Percentiles rank a stretch among this genome's conserved stretches.
Conservation (phyloP, 2,888 invertebrate species). For the Melieria picta region DNA sequence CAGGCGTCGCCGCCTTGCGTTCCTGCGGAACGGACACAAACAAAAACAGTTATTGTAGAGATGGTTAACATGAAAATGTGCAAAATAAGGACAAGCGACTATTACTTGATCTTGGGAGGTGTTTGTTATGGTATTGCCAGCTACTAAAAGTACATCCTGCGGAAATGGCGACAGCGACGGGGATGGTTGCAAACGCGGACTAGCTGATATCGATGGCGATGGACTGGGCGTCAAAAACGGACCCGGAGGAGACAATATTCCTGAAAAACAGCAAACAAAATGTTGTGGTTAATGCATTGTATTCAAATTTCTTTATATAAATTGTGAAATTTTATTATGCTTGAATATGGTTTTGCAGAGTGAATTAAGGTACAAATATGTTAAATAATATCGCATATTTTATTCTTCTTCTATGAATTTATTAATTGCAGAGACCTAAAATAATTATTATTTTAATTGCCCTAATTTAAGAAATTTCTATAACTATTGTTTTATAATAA, state of each 20-base stretch:
- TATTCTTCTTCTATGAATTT: no score
- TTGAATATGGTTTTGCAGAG: no score
- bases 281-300: constrained; percentile 1
- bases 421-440: no score
- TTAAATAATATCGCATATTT: no score
- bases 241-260: constrained; percentile 68
- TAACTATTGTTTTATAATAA: no score
- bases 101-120: constrained; percentile 65
- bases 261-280: constrained; percentile 47
- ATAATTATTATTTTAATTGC: no score
- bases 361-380: no score
- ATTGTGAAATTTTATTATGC: no score
- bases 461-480: no score
- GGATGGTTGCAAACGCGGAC: constrained; percentile 67
- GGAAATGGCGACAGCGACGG: constrained; percentile 67
- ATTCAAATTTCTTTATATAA: background rate
- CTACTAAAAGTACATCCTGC: constrained; percentile 66
- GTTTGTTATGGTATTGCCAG: constrained; percentile 65
- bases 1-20: constrained; percentile 67
- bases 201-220: constrained; percentile 67
- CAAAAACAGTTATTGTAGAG: constrained; percentile 17
- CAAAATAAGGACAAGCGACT: background rate
- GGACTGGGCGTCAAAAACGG: constrained; percentile 68
- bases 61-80: background rate
- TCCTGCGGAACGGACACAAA: constrained; percentile 52